A percentile compares a stretch with the other conserved stretches of the same genome.
Conservation (phyloP, 2,113 vertebrate genomes). For the Labrus mixtus region DNA sequence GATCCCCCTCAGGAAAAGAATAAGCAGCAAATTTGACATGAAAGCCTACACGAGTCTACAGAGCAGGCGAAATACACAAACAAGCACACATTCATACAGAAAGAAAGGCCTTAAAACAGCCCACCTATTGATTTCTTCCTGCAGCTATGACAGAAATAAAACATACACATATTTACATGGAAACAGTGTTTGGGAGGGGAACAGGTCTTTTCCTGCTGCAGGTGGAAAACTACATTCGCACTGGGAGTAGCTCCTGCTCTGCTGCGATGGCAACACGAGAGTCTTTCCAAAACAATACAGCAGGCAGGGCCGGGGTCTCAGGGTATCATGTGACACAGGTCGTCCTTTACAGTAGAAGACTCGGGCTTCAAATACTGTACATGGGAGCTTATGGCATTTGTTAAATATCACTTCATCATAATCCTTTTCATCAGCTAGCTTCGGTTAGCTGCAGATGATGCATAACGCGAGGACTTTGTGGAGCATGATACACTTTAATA, state of each 20-base stretch:
- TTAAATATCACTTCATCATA: not conserved
- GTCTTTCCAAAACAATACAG: constrained; percentile 65
- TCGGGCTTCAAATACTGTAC: not conserved
- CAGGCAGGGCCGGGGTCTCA: constrained; percentile 22
- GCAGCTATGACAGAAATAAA: constrained; percentile 30
- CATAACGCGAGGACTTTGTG: not conserved
- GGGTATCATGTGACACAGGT: constrained; percentile 43
- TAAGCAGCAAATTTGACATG: constrained; percentile 21
- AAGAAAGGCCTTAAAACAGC: not conserved
- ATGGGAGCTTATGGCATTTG: not conserved
- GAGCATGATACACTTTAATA: not conserved
- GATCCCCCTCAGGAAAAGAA: not conserved
- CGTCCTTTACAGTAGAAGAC: constrained; percentile 20
- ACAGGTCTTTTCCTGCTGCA: constrained; percentile 64
- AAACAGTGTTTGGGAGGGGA: constrained; percentile 63
- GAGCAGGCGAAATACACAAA: not conserved
- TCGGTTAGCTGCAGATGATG: not conserved
- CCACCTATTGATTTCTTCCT: constrained; percentile 53
- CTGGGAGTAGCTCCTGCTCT: constrained; percentile 40
- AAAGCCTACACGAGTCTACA: not conserved
- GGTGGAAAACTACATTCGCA: constrained; percentile 68
- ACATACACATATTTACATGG: constrained; percentile 59
- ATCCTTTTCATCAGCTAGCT: not conserved
- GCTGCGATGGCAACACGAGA: constrained; percentile 55
- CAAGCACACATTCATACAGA: not conserved